These are phyloP conservation scores for Poecilia wingei DNA, from an alignment of 2,797 vertebrate genomes.

Conservation along the genomic window DNA sequence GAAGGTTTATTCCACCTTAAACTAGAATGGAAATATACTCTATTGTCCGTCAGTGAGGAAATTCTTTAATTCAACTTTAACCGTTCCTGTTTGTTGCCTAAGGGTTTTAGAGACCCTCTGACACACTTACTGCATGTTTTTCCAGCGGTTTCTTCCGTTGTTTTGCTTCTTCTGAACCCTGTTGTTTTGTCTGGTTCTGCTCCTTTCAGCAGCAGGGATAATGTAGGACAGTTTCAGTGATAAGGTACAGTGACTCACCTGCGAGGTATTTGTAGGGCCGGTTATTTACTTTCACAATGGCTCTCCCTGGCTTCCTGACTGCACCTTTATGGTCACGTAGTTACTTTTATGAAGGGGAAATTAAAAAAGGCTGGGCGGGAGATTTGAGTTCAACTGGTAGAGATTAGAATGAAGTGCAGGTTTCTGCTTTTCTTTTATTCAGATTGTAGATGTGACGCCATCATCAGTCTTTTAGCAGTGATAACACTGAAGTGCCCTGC, in stretches of 20 bases:
- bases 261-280: background rate
- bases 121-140: background rate
- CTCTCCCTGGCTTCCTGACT: slow-evolving; percentile 1
- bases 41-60: background rate
- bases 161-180: background rate
- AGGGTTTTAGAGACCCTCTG: accelerated
- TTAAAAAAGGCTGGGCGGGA: background rate
- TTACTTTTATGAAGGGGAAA: background rate
- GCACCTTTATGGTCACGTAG: background rate
- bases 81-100: background rate
- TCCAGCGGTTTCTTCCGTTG: background rate
- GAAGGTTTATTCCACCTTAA: background rate
- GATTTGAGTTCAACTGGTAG: background rate
- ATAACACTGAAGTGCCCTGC: background rate
- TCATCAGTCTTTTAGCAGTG: background rate
- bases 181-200: slow-evolving; percentile 8
- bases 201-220: slow-evolving; percentile 5
- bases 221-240: slow-evolving; percentile 27
- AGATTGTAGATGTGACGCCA: background rate
- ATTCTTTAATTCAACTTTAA: background rate
- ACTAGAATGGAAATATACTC: background rate
- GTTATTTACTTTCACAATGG: slow-evolving; percentile 13
- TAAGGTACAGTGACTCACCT: slow-evolving; percentile 25
- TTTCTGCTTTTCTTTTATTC: background rate
- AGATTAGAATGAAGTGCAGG: background rate